Percentiles rank a stretch among this genome's conserved stretches.
Conservation (phyloP, 2,888 invertebrate genomes). For the Ophonus ardosiacus region DNA sequence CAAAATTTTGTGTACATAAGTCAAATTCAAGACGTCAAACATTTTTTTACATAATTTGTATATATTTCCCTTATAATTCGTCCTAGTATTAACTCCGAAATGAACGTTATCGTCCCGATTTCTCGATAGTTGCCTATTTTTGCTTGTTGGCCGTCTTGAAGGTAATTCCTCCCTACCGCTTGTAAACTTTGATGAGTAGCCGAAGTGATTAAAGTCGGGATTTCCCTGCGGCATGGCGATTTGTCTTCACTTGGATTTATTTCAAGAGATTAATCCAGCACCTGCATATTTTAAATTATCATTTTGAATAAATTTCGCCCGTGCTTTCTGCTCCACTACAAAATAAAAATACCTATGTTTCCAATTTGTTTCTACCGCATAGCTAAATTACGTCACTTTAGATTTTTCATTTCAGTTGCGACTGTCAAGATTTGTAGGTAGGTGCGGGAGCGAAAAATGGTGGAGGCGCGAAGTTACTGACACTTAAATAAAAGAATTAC, state of each 20-base stretch:
- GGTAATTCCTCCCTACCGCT: conserved; percentile 23
- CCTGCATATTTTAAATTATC: conserved; percentile 57
- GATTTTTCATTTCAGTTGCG: neutral
- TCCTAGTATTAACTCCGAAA: neutral
- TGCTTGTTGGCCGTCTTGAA: neutral
- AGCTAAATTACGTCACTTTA: neutral
- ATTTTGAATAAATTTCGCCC: conserved; percentile 7
- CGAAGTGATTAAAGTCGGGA: conserved; percentile 55
- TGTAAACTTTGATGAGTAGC: conserved; percentile 55
- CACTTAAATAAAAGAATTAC: too few relatives aligned
- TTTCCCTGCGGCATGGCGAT: conserved; percentile 43
- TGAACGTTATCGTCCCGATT: neutral
- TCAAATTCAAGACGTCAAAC: too few relatives aligned
- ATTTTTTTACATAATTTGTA: too few relatives aligned
- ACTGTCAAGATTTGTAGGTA: neutral
- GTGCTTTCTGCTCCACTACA: neutral
- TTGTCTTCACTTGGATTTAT: conserved; percentile 54
- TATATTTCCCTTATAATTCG: too few relatives aligned
- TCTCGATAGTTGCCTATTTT: neutral
- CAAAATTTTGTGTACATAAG: too few relatives aligned
- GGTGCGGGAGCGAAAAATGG: neutral
- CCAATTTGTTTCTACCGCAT: neutral
- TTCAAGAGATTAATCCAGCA: conserved; percentile 43
- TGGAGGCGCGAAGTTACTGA: neutral
- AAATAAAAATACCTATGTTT: conserved; percentile 11